Conservation (phyloP, 2,888 invertebrate species). For the Matsumyia berberina region DNA sequence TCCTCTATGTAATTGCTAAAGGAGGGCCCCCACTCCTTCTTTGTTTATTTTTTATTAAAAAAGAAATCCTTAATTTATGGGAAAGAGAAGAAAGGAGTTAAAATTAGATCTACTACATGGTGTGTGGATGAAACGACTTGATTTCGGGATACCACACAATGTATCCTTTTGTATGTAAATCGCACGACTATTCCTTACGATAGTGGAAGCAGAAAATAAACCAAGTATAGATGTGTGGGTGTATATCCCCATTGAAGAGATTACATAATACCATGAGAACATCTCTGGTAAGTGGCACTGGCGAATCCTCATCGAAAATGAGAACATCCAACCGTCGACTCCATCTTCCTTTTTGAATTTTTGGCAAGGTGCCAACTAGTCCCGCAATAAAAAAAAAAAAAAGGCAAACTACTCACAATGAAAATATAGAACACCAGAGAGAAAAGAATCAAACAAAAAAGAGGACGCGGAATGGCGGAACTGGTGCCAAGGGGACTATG, state of each 20-base stretch:
- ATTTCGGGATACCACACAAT: conserved; percentile 17
- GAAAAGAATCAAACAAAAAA: conserved; percentile 23
- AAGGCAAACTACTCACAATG: conserved; percentile 51
- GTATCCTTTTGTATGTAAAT: background rate
- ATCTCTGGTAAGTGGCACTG: conserved; percentile 52
- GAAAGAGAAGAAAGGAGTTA: conserved; percentile 8
- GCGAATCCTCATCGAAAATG: conserved; percentile 61
- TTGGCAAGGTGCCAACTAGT: conserved; percentile 73
- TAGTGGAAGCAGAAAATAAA: conserved; percentile 43
- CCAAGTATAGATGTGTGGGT: conserved; percentile 40
- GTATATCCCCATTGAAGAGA: conserved; percentile 27
- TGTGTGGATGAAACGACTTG: conserved; percentile 57
- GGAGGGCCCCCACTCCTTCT: background rate
- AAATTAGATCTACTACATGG: conserved; percentile 51
- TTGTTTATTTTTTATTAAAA: conserved; percentile 16
- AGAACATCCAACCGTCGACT: conserved; percentile 57
- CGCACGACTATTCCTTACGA: conserved; percentile 43
- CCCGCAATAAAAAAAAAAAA: no score
- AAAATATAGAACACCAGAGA: conserved; percentile 33
- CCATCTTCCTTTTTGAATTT: conserved; percentile 39
- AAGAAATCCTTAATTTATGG: conserved; percentile 9
- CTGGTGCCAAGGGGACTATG: conserved; percentile 73
- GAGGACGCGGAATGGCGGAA: conserved; percentile 46
- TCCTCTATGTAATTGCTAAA: background rate
- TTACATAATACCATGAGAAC: conserved; percentile 60